Evolutionary conservation across 2,113 vertebrate species (phyloP).

Genomic region (Heliornis fulica): DNA sequence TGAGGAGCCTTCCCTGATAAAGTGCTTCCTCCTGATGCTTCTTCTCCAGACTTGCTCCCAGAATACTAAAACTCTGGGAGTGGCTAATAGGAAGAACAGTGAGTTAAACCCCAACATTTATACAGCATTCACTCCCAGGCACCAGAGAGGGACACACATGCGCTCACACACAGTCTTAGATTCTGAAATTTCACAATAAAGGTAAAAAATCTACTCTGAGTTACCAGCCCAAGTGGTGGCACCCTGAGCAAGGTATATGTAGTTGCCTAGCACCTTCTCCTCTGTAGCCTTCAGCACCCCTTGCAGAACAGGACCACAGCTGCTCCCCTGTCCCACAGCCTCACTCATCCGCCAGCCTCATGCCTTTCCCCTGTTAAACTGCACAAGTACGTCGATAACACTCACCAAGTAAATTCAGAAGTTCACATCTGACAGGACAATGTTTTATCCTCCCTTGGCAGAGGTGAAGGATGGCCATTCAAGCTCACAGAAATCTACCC

Average conservation of each 20-base stretch:
- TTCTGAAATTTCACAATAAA: background rate
- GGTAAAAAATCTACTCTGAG: background rate
- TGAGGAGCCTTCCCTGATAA: background rate
- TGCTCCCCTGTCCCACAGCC: no score
- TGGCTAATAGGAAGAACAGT: background rate
- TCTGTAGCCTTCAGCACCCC: background rate
- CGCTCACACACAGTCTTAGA: background rate
- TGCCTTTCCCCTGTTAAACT: background rate
- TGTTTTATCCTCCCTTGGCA: background rate
- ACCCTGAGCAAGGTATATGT: background rate
- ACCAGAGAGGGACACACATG: background rate
- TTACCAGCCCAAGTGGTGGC: background rate
- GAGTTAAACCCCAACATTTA: background rate
- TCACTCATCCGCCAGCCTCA: background rate
- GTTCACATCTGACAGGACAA: background rate
- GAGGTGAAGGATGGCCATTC: background rate
- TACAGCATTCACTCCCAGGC: background rate
- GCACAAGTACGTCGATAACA: background rate
- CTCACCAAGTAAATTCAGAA: background rate
- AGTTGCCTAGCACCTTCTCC: fast-evolving
- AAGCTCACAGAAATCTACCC: background rate
- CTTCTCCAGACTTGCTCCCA: background rate
- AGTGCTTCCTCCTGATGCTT: background rate
- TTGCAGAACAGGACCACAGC: fast-evolving
- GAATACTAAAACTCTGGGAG: background rate